A percentile compares a stretch with the other conserved stretches of the same genome.
These are phyloP conservation scores for Oplegnathus fasciatus DNA, from an alignment of 2,113 vertebrate species.

Conservation along the genomic window DNA sequence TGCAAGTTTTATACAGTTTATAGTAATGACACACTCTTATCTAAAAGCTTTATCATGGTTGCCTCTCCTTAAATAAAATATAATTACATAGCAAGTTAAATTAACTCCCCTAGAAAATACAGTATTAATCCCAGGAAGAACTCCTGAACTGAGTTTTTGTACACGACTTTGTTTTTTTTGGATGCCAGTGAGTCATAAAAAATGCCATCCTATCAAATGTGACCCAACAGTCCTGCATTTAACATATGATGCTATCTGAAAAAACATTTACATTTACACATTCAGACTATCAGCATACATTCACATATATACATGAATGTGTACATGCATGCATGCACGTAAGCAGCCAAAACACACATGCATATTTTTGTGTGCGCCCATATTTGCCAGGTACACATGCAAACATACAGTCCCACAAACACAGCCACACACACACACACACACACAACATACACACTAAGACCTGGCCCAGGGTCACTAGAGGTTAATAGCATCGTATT, in stretches of 20 bases:
- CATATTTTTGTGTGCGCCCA: background rate
- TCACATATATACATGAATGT: background rate
- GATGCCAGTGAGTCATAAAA: constrained; percentile 1
- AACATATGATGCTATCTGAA: background rate
- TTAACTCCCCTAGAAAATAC: background rate
- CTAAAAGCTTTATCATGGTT: background rate
- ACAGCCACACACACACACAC: constrained; percentile 5
- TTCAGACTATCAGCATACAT: background rate
- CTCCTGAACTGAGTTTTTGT: background rate
- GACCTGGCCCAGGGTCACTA: background rate
- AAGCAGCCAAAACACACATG: background rate
- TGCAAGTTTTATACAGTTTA: background rate
- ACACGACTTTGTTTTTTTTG: background rate
- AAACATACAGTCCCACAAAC: background rate
- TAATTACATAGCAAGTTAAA: background rate
- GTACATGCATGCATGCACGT: background rate
- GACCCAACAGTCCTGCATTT: background rate
- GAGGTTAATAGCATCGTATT: constrained; percentile 24
- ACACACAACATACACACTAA: constrained; percentile 1
- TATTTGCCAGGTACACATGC: background rate
- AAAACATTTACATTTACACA: background rate
- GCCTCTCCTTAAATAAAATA: background rate
- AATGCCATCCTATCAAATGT: constrained; percentile 1
- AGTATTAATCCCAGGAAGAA: background rate
- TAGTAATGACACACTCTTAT: background rate